phyloP scores from a whole-genome alignment of 2,113 vertebrate species.

The Dissostichus mawsoni region DNA sequence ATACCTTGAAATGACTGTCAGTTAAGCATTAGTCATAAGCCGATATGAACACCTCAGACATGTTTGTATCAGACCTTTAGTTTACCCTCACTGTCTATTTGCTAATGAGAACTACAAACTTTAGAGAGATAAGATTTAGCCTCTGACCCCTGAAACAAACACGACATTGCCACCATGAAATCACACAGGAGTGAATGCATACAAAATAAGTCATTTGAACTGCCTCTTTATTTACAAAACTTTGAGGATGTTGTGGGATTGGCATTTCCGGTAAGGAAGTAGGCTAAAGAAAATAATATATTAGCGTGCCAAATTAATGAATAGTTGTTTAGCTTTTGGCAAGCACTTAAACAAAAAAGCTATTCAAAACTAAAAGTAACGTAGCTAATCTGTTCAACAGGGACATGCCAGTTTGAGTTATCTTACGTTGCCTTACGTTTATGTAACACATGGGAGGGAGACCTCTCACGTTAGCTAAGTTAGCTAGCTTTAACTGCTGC shows the following conservation, averaged over 20 bases:
- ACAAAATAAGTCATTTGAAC: not conserved
- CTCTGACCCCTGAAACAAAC: constrained; percentile 1
- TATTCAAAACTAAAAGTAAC: not conserved
- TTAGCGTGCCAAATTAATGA: not conserved
- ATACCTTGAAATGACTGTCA: not conserved
- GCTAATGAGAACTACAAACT: not conserved
- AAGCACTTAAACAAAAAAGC: not conserved
- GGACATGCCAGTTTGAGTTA: not conserved
- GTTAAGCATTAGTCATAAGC: not conserved
- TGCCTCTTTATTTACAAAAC: not conserved
- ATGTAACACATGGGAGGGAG: not conserved
- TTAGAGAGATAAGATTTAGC: not conserved
- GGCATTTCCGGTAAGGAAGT: not conserved
- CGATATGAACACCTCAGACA: not conserved
- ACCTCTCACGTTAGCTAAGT: not conserved
- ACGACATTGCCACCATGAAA: too few relatives aligned
- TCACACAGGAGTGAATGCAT: not conserved
- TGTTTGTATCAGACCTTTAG: not conserved
- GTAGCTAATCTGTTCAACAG: not conserved
- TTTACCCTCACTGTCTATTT: not conserved
- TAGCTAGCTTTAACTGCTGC: not conserved
- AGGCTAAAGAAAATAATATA: not conserved
- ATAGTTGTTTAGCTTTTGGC: not conserved
- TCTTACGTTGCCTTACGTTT: too few relatives aligned
- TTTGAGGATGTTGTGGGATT: not conserved